Conservation (phyloP, 2,888 invertebrate genomes). For the Drosophila formosana region DNA sequence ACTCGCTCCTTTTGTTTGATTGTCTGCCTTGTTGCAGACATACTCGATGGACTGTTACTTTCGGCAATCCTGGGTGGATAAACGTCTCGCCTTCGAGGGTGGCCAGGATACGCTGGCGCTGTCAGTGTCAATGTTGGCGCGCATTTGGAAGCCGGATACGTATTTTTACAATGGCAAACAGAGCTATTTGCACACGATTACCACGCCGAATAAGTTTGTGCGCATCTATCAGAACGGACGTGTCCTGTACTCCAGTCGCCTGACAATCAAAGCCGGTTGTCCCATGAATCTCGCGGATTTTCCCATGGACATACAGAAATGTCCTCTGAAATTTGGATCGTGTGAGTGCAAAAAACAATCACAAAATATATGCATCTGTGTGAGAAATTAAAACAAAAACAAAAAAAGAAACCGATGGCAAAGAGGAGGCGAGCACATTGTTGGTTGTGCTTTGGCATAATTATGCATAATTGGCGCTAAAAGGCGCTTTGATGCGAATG, state of each 20-base stretch:
- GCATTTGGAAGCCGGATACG: conserved; percentile 95
- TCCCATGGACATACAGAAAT: conserved; percentile 93
- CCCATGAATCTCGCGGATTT: conserved; percentile 94
- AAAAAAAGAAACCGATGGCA: background rate
- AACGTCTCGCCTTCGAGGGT: conserved; percentile 89
- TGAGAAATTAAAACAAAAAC: background rate
- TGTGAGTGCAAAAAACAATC: conserved; percentile 88
- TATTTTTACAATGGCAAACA: conserved; percentile 94
- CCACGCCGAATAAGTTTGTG: conserved; percentile 94
- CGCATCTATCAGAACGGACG: conserved; percentile 90
- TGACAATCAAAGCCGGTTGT: conserved; percentile 93
- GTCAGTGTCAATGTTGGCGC: conserved; percentile 91
- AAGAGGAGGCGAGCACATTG: background rate
- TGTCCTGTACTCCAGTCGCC: conserved; percentile 91
- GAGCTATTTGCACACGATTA: conserved; percentile 93
- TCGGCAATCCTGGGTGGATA: conserved; percentile 93
- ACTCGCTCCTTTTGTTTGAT: background rate
- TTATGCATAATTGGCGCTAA: conserved; percentile 72
- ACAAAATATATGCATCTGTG: too few species aligned
- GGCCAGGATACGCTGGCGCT: conserved; percentile 90
- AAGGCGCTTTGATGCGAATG: conserved; percentile 60
- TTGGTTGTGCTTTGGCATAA: conserved; percentile 60
- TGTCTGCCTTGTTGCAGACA: conserved; percentile 86
- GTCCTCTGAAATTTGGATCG: conserved; percentile 92
- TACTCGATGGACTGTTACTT: conserved; percentile 96